Evolutionary conservation across 2,113 vertebrate genomes (phyloP).

Genomic region (Fulmarus glacialis): DNA sequence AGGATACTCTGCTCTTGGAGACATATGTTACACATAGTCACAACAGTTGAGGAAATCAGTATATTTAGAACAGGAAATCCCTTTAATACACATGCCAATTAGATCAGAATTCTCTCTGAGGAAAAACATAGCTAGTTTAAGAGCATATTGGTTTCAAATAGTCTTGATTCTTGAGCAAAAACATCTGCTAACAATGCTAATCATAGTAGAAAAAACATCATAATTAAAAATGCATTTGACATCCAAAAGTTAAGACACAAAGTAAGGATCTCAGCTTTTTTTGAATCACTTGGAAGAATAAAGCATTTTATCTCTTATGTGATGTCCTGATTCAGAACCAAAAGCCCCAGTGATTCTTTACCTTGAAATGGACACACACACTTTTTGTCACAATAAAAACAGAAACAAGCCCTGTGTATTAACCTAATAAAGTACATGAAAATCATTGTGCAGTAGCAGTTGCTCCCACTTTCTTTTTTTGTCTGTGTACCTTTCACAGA

Average conservation of each 20-base stretch:
- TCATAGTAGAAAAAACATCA: background rate
- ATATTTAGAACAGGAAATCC: conserved; percentile 40
- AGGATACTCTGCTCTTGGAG: background rate
- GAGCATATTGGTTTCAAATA: conserved; percentile 16
- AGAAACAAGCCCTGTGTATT: background rate
- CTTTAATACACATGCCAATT: conserved; percentile 28
- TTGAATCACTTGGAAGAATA: background rate
- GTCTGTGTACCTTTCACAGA: background rate
- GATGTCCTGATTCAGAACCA: background rate
- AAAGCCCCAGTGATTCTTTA: background rate
- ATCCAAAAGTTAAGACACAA: background rate
- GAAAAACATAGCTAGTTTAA: conserved; percentile 15
- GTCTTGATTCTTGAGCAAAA: conserved; percentile 46
- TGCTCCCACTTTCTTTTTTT: background rate
- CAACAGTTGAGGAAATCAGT: conserved; percentile 16
- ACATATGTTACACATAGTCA: conserved; percentile 21
- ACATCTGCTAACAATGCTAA: conserved; percentile 31
- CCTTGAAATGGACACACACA: background rate
- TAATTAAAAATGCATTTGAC: conserved; percentile 41
- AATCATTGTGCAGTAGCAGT: background rate
- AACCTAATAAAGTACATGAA: background rate
- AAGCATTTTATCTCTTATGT: background rate
- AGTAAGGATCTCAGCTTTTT: background rate
- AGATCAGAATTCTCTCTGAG: conserved; percentile 35
- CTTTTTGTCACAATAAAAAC: background rate